Evolutionary conservation across 2,113 vertebrate genomes (phyloP), one percentile per base, ranked within the genome.

Genomic region (Pandion haliaetus): DNA sequence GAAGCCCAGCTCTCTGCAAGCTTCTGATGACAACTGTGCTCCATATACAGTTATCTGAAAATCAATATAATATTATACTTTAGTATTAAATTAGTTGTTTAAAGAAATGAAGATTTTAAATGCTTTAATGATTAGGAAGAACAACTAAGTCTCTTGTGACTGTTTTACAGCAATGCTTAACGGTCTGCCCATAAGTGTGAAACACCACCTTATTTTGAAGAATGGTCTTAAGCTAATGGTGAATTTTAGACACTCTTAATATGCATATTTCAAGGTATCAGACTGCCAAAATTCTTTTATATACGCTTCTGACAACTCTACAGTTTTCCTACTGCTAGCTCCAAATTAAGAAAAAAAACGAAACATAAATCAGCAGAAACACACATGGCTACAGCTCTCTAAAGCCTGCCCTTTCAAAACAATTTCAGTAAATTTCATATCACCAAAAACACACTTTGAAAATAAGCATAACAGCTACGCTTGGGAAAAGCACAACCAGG

Each of bases 1-100:
- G 98, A 99, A 99, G 61, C 99, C 99, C 79, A 99, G 92, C 58
- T 99, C 99, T 92, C 99, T 98, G 98, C 99, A 99, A 5, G 98
- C 98, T 97, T 99, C 99, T 5, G 99, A 99, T 6, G 99, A 99
- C 89, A 99, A 89, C 32, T 99, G 99, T 45, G 98, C 98, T 34
- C 99, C 98, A 9, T 98, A 98, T 5, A 98, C 96, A 21, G 98
- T 98, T 44, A 99, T 65, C 99, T 99, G 86, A 92, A 97, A 97
- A 62, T 62, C 72, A 80, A 88, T 8, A 88, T 42, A 95, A 19
- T 13, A 36, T 50, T n/a, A 76, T 4, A 82, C 3, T 89, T 94
- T 4, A 93, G 19, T 50, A 72, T 23, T 36, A 50, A 32, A 29
- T 23, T 18, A 17, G 5, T 65, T 50, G 49, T 21, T 23, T 45